phyloP scores from a whole-genome alignment of 2,113 vertebrate genomes.

The Pygoscelis antarcticus region DNA sequence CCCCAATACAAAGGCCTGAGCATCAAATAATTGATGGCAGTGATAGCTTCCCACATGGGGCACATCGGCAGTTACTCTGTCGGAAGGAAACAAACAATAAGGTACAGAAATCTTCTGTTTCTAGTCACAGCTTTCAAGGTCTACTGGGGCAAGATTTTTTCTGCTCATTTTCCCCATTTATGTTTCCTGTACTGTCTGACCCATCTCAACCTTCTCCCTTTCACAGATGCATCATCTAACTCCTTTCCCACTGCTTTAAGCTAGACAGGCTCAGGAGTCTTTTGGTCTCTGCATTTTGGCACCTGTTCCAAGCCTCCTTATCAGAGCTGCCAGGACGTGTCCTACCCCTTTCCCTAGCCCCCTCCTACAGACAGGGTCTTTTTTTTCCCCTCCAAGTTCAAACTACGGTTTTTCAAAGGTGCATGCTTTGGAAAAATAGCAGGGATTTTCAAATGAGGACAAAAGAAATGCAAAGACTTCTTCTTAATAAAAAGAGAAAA shows the following conservation, averaged over 20 bases:
- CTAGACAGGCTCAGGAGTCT: neutral
- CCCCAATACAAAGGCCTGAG: neutral
- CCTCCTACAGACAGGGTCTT: neutral
- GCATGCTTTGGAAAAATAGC: neutral
- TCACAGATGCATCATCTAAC: too few species aligned
- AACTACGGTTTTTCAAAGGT: neutral
- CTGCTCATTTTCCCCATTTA: neutral
- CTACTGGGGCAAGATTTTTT: neutral
- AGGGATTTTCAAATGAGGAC: neutral
- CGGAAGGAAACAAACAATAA: neutral
- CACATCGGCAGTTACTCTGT: neutral
- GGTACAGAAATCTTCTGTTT: neutral
- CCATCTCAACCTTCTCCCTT: neutral
- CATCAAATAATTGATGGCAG: neutral
- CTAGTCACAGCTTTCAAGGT: neutral
- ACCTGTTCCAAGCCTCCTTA: neutral
- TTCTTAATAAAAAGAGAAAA: neutral
- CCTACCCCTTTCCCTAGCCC: neutral
- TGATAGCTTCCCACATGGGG: accelerated
- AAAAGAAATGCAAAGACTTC: neutral
- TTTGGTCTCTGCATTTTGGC: neutral
- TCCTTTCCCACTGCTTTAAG: neutral
- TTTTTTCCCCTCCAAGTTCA: too few species aligned
- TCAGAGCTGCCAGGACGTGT: neutral
- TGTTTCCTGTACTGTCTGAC: neutral